These are phyloP conservation scores for Trichonephila inaurata DNA, from an alignment of 1,140 invertebrate genomes.

Conservation along the genomic window DNA sequence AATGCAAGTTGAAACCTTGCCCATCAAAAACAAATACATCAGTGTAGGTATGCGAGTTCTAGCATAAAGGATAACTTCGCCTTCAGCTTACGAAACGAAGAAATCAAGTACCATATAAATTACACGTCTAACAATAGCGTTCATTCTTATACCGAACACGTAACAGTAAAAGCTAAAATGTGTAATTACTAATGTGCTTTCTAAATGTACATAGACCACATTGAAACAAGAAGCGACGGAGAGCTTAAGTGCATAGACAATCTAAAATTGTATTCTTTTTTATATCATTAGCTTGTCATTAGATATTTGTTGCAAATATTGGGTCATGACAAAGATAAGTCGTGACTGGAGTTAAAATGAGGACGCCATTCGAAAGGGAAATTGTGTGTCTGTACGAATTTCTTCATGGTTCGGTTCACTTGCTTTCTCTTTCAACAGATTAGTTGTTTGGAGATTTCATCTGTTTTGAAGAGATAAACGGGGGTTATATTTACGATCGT, in stretches of 20 bases:
- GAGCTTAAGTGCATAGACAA: not conserved
- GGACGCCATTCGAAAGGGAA: not conserved
- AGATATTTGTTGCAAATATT: conserved; percentile 8
- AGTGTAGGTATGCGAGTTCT: too few relatives aligned
- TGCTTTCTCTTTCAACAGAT: conserved; percentile 20
- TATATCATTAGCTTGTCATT: not conserved
- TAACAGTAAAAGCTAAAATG: not conserved
- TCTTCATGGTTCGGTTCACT: not conserved
- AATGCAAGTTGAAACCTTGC: too few relatives aligned
- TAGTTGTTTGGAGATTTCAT: not conserved
- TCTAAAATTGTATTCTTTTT: not conserved
- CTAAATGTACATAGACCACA: not conserved
- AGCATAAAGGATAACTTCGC: too few relatives aligned
- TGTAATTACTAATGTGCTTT: not conserved
- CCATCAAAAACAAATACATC: too few relatives aligned
- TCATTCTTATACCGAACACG: not conserved
- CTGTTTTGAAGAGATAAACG: not conserved
- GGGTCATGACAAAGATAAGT: conserved; percentile 20
- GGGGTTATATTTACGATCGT: too few relatives aligned
- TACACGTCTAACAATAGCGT: too few relatives aligned
- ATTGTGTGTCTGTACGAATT: not conserved
- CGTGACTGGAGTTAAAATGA: not conserved
- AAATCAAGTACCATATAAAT: too few relatives aligned
- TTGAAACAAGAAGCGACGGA: not conserved
- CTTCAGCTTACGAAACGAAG: too few relatives aligned